Evolutionary conservation across 2,888 invertebrate species (phyloP), one percentile per base, ranked within the genome.

Genomic region (Synergus laeviventris): DNA sequence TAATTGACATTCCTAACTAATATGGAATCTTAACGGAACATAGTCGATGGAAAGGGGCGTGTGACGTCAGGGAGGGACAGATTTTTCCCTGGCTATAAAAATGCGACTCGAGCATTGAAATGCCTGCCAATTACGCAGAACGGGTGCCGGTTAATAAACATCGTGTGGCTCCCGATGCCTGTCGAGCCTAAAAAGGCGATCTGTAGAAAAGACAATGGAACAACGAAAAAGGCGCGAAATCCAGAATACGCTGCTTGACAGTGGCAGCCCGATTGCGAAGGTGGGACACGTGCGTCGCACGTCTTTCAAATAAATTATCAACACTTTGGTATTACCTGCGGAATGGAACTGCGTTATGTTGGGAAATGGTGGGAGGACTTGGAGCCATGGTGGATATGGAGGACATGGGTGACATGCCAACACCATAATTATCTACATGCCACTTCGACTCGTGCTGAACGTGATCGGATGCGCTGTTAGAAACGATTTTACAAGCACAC

Each of bases 211-310:
- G 70, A 70, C 70, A 70, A 70, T 70, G 70, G 70, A 70, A 70
- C 70, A 70, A 70, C 85, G 81, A 86, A 87, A 86, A 87, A 86
- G 87, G 86, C 85, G 86, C 86, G 87, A 87, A 87, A 86, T 85
- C 82, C 83, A 85, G 84, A 84, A 86, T 86, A 84, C 79, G 81
- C 77, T 74, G 76, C 75, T 79, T 76, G 75, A 79, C 74, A 79
- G 73, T 73, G 74, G 70, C 73, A 73, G 49, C 78, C 42, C 75
- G 77, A 79, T 80, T 80, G 78, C 79, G 79, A 86, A 89, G 86
- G 87, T 88, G 86, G 85, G 85, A 84, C 90, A 90, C 90, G 90
- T 90, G 88, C 88, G 84, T 79, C 82, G 89, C 84, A 89, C 89
- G 89, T 86, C 85, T 87, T 83, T 86, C 86, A 90, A 90, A 89